phyloP scores from a whole-genome alignment of 2,113 vertebrate genomes.

The Onychorhynchus coronatus region DNA sequence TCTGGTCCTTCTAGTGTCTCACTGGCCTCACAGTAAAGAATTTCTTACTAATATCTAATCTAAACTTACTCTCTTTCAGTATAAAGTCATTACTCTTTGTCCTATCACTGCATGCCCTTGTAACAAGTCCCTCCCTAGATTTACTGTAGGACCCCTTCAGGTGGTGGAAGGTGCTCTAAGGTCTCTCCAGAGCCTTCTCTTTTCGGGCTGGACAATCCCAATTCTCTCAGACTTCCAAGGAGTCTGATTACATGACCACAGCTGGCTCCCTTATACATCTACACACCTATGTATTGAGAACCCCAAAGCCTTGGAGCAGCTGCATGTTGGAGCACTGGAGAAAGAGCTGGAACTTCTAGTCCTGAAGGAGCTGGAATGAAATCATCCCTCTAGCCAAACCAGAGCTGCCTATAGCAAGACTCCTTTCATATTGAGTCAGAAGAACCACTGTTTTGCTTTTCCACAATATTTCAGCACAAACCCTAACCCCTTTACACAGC shows the following conservation, averaged over 20 bases:
- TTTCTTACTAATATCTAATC: not conserved
- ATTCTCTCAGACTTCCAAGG: not conserved
- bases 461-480: not conserved
- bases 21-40: not conserved
- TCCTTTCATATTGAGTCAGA: not conserved
- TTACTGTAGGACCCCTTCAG: not conserved
- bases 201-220: not conserved
- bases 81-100: not conserved
- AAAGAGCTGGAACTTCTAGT: not conserved
- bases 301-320: not conserved
- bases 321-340: not conserved
- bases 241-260: not conserved
- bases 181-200: not conserved
- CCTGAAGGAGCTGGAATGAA: not conserved
- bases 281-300: rapidly evolving
- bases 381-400: not conserved
- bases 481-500: not conserved
- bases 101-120: rapidly evolving
- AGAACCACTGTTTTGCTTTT: not conserved
- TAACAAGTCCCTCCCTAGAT: not conserved
- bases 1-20: not conserved
- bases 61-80: not conserved
- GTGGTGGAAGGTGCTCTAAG: not conserved
- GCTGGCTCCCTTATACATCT: not conserved
- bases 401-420: not conserved